Conservation (phyloP, 2,888 invertebrate species). For the Spodoptera littoralis region DNA sequence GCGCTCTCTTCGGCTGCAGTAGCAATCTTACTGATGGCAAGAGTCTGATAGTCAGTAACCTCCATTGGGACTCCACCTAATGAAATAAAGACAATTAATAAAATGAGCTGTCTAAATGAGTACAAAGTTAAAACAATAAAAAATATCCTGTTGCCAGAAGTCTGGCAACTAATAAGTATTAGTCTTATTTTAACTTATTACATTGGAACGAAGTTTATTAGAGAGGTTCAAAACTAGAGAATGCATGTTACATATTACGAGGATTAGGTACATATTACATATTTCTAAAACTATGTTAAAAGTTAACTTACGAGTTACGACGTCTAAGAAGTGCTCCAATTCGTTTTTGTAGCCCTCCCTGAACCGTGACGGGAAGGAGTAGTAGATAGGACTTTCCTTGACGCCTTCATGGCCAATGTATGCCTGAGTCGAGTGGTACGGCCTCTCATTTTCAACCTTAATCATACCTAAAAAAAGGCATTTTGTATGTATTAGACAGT, state of each 20-base stretch:
- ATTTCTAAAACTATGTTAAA: no score
- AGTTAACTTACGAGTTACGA: slow-evolving; percentile 81
- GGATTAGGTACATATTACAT: no score
- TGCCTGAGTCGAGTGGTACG: slow-evolving; percentile 80
- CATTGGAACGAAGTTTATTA: no score
- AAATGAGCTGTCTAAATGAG: background rate
- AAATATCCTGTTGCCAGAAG: no score
- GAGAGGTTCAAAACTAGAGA: no score
- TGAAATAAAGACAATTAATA: background rate
- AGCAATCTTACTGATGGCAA: slow-evolving; percentile 89
- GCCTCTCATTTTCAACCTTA: slow-evolving; percentile 87
- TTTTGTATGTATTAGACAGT: background rate
- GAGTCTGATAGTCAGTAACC: slow-evolving; percentile 85
- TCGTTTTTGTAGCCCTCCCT: slow-evolving; percentile 85
- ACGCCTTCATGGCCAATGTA: slow-evolving; percentile 77
- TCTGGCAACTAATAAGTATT: no score
- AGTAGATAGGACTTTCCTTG: slow-evolving; percentile 87
- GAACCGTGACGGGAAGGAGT: slow-evolving; percentile 90
- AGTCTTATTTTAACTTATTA: no score
- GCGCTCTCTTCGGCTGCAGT: slow-evolving; percentile 88
- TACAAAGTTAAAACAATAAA: no score
- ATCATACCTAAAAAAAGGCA: slow-evolving; percentile 77
- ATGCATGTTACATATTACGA: no score
- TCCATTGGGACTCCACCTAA: slow-evolving; percentile 70
- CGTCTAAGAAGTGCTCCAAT: slow-evolving; percentile 90